Conservation (phyloP, 1,140 invertebrate genomes). For the Daktulosphaira vitifoliae region DNA sequence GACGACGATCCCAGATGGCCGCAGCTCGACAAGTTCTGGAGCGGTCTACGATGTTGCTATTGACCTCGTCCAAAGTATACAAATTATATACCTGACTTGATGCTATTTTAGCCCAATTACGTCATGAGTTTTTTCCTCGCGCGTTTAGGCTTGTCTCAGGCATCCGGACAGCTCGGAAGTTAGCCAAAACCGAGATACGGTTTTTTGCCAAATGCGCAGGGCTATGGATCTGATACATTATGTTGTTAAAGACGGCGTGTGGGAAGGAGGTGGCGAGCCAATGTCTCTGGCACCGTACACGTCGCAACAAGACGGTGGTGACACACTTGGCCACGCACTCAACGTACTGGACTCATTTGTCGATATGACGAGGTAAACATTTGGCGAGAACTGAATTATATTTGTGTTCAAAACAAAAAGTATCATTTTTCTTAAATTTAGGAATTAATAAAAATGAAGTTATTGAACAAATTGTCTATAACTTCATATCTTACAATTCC, state of each 20-base stretch:
- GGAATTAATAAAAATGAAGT: no score
- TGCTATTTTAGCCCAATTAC: neutral
- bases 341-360: conserved; percentile 75
- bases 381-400: no score
- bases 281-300: conserved; percentile 41
- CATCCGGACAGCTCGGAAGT: conserved; percentile 91
- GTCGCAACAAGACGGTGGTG: conserved; percentile 47
- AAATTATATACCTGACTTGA: neutral
- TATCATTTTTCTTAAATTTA: no score
- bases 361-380: conserved; percentile 68
- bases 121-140: neutral
- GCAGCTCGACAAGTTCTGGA: conserved; percentile 90
- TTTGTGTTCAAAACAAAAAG: no score
- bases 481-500: no score
- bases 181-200: conserved; percentile 89
- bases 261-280: conserved; percentile 43
- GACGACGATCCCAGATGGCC: conserved; percentile 88
- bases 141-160: conserved; percentile 66
- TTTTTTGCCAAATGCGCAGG: conserved; percentile 93
- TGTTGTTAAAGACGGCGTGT: conserved; percentile 87
- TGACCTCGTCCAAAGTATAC: conserved; percentile 87
- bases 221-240: conserved; percentile 97
- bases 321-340: conserved; percentile 66
- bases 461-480: no score
- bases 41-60: conserved; percentile 93